Conservation (phyloP, 2,888 invertebrate species). For the Melitaea athalia region DNA sequence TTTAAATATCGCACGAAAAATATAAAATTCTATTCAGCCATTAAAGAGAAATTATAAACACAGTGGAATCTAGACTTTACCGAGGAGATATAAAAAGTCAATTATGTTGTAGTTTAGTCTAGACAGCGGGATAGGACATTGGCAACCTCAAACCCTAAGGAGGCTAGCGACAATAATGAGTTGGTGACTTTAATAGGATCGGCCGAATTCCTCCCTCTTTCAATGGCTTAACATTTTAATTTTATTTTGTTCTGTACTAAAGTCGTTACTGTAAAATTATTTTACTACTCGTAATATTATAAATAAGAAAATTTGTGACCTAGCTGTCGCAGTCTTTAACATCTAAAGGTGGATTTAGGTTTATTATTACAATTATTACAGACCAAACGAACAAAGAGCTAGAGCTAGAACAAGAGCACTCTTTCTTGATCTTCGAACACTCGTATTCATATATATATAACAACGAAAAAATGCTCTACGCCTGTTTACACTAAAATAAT, state of each 20-base stretch:
- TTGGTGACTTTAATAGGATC: slow-evolving; percentile 30
- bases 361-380: too few relatives aligned
- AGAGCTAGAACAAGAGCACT: too few relatives aligned
- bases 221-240: slow-evolving; percentile 17
- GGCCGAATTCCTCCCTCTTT: slow-evolving; percentile 14
- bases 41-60: slow-evolving; percentile 19
- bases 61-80: slow-evolving; percentile 7
- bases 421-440: too few relatives aligned
- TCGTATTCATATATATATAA: too few relatives aligned
- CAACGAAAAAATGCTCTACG: too few relatives aligned
- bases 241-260: background rate
- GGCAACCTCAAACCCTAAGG: slow-evolving; percentile 13
- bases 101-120: slow-evolving; percentile 22
- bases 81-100: slow-evolving; percentile 19
- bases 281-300: too few relatives aligned
- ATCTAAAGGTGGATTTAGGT: too few relatives aligned
- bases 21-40: background rate
- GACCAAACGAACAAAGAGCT: too few relatives aligned
- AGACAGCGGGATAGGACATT: slow-evolving; percentile 26
- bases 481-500: too few relatives aligned
- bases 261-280: too few relatives aligned
- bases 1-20: background rate
- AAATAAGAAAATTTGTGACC: too few relatives aligned
- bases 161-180: slow-evolving; percentile 33
- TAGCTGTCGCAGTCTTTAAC: too few relatives aligned